These are phyloP conservation scores for Lethenteron reissneri DNA, from an alignment of 2,113 vertebrate species.

Conservation along the genomic window DNA sequence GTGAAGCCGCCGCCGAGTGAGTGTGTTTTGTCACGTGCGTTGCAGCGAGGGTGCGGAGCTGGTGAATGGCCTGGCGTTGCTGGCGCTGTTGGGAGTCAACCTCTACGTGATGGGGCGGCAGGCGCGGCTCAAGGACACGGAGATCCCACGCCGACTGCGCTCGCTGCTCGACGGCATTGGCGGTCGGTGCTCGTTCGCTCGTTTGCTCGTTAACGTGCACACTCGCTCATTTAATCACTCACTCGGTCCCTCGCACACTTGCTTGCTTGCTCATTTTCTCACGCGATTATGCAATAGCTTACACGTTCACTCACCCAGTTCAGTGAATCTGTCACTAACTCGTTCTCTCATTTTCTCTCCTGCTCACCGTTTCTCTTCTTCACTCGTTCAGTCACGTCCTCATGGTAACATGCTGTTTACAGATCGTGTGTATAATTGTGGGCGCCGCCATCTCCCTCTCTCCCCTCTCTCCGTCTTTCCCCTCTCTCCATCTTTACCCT, in stretches of 20 bases:
- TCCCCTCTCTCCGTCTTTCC: no score
- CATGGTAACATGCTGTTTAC: no score
- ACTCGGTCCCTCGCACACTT: not conserved
- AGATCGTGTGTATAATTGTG: no score
- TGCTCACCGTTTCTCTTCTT: no score
- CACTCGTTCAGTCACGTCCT: no score
- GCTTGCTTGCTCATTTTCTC: not conserved
- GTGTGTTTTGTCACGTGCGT: not conserved
- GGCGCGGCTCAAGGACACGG: constrained; percentile 46
- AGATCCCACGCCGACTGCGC: constrained; percentile 57
- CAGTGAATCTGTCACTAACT: no score
- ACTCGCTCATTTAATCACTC: not conserved
- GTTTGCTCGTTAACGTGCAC: not conserved
- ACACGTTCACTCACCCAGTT: no score
- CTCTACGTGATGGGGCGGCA: constrained; percentile 57
- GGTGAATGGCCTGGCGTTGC: constrained; percentile 49
- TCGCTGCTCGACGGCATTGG: constrained; percentile 52
- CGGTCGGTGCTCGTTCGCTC: constrained; percentile 29
- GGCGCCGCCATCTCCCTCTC: no score
- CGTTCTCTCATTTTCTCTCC: no score
- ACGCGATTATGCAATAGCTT: not conserved
- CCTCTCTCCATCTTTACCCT: not conserved
- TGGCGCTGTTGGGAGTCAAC: constrained; percentile 56
- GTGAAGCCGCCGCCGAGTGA: not conserved
- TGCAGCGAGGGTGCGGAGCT: constrained; percentile 59